A percentile compares a stretch with the other conserved stretches of the same genome.
These are phyloP conservation scores for Oncopodura yosiiana DNA, from an alignment of 1,140 invertebrate species.

Conservation along the genomic window DNA sequence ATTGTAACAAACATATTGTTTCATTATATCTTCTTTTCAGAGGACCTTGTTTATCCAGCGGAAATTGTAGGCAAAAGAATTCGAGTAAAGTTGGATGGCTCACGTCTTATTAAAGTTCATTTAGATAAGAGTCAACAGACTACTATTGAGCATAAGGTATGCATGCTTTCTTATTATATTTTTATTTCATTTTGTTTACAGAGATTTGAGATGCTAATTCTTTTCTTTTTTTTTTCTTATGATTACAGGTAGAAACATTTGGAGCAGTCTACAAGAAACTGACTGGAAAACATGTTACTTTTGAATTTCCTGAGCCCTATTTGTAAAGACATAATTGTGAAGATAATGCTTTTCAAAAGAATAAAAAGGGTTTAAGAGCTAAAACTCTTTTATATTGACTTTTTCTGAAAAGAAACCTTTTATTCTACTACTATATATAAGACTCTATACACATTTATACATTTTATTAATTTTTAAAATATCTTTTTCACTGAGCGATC, in stretches of 20 bases:
- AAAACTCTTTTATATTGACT: background rate
- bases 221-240: conserved; percentile 33
- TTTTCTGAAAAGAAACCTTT: too few species aligned
- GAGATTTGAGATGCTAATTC: conserved; percentile 11
- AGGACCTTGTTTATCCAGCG: conserved; percentile 96
- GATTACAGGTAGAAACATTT: conserved; percentile 88
- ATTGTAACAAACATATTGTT: too few species aligned
- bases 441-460: too few species aligned
- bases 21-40: too few species aligned
- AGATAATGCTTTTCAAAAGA: background rate
- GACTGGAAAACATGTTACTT: conserved; percentile 95
- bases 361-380: conserved; percentile 5
- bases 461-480: conserved; percentile 60
- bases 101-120: conserved; percentile 94
- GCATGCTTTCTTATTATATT: conserved; percentile 17
- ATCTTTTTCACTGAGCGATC: conserved; percentile 59
- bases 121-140: conserved; percentile 97
- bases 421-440: too few species aligned
- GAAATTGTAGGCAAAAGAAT: conserved; percentile 99
- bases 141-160: conserved; percentile 97
- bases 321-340: too few species aligned
- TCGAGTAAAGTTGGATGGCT: conserved; percentile 88
- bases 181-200: background rate
- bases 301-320: conserved; percentile 97
- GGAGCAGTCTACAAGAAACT: conserved; percentile 96